Evolutionary conservation across 2,113 vertebrate genomes (phyloP), one percentile per base, ranked within the genome.

Genomic region (Grallaria varia): DNA sequence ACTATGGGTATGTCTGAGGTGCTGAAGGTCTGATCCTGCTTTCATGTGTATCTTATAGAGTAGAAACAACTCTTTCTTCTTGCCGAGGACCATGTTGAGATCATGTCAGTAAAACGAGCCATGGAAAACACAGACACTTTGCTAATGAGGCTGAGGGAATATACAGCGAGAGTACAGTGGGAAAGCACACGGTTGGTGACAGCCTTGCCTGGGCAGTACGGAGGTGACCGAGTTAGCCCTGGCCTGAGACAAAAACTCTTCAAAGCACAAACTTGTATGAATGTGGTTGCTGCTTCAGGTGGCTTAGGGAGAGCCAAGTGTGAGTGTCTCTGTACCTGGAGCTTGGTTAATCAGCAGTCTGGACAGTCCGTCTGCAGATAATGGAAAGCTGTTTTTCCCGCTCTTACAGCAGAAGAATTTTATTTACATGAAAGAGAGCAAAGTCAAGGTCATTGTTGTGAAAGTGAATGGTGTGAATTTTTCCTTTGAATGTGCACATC

Each of bases 231-330:
- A 66, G 75, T 27, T 66, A 77, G 72, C n/a, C 58, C 85, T 83
- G 85, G 84, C 89, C 79, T 59, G 56, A 68, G 73, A 90, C 60
- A 78, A 28, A 40, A 49, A 78, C 73, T 87, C 64, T 52, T 87
- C 75, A 96, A 96, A 97, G 96, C 95, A 96, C 96, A 97, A 95
- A 90, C 73, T 74, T 47, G 73, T 72, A 94, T 95, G 96, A 95
- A 86, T 96, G 95, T 92, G 89, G 59, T 64, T 63, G 31, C 80
- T 88, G 63, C 82, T 93, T 80, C 75, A 24, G 7, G 31, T 78
- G 79, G 75, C 33, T 88, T 11, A 47, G 64, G 64, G 31, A 12
- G 83, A 81, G 52, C 64, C 72, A 59, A 59, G 76, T 4, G 0
- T 44, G 55, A 62, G 69, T 31, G 55, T 50, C 22, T 82, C 90